Base-by-base conservation (phyloP, 2,888 invertebrate species). In the Hedychridium roseum region DNA sequence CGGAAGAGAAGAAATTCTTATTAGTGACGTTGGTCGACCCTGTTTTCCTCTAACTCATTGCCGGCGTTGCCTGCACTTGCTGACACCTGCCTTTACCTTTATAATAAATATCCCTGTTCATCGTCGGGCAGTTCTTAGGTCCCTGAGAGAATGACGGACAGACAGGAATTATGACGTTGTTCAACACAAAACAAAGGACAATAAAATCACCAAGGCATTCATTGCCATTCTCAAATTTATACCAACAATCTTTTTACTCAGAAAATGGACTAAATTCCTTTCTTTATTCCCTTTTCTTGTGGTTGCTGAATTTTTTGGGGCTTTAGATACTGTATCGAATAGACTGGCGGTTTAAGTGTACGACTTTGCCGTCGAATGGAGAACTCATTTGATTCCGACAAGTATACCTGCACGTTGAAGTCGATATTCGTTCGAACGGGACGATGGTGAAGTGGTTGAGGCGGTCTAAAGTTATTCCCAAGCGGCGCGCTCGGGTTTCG, bases 381-480 rank as follows among this genome's bases (percentile, higher is more conserved):
- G 7, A 27, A 34, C 15, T 43, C 4, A 28, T 16, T 17, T 16
- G 14, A 26, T 21, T 31, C 16, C 18, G n/a, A n/a, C 21, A 38
- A 16, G 28, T 34, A 9, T 68, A 87, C 88, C 83, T 89, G 87
- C 72, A 88, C 85, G 79, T 90, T 91, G 81, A 96, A 96, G 82
- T 97, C 95, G 80, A 97, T 97, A 83, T 97, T 97, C 66, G 97
- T 97, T 80, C 97, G 85, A 63, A 97, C 89, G 46, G 96, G 91
- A 67, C 97, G 88, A 82, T 96, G 94, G 81, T 97, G 91, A 54
- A 97, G 85, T 43, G 93, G 91, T 81, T 95, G 94, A 37, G 93
- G 90, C 48, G 97, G 97, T 73, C 97, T 86, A 82, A 91, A 94
- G 84, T 97, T 97, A 84, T 95, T 94, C 68, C 93, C 94, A 78